Conservation (phyloP, 2,888 invertebrate species). For the Tiphia femorata region DNA sequence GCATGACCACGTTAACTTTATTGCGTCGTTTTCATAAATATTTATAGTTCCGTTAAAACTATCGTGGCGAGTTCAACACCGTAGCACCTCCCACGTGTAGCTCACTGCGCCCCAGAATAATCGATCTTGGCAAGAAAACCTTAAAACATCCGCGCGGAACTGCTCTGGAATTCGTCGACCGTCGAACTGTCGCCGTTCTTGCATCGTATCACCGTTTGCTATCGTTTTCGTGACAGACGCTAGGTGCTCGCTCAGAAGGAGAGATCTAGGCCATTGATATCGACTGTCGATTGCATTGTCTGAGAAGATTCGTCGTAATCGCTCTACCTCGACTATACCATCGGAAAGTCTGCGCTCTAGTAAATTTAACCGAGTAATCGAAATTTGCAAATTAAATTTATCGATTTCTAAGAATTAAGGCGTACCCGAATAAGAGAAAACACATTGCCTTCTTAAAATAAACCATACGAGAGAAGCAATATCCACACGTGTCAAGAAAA, state of each 20-base stretch:
- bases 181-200: slow-evolving; percentile 1
- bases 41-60: slow-evolving; percentile 5
- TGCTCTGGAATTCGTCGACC: not conserved
- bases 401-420: too few species aligned
- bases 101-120: too few species aligned
- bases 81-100: too few species aligned
- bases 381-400: too few species aligned
- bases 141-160: not conserved
- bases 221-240: slow-evolving; percentile 32
- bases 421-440: too few species aligned
- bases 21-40: slow-evolving; percentile 10
- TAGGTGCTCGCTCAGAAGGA: not conserved
- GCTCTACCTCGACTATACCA: not conserved
- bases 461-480: too few species aligned
- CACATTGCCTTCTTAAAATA: too few species aligned
- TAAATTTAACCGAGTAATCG: too few species aligned
- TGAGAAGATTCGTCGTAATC: slow-evolving; percentile 18
- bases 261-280: slow-evolving; percentile 40
- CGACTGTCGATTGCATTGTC: slow-evolving; percentile 31
- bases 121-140: too few species aligned
- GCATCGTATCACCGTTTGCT: slow-evolving; percentile 29
- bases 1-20: slow-evolving; percentile 27
- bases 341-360: too few species aligned
- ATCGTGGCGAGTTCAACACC: too few species aligned
- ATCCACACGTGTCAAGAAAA: too few species aligned